Evolutionary conservation across 2,113 vertebrate genomes (phyloP).

Genomic region (Elgaria multicarinata): DNA sequence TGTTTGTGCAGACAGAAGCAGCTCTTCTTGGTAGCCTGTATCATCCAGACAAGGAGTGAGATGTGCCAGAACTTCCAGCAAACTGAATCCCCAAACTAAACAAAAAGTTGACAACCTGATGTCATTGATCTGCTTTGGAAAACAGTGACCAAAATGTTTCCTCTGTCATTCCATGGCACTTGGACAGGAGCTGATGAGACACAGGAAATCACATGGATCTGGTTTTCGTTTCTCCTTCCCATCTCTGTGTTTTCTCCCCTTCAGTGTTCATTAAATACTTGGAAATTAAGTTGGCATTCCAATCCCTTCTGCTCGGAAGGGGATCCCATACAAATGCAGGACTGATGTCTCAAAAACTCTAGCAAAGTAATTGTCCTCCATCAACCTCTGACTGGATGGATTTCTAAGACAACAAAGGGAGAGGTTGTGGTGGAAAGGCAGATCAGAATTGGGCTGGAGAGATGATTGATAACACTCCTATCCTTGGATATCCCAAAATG

Average conservation of each 20-base stretch:
- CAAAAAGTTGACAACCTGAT: no score
- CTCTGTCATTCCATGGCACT: background rate
- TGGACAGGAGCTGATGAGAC: background rate
- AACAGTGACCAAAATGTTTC: background rate
- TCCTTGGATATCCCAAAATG: background rate
- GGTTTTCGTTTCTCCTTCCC: background rate
- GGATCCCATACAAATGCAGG: constrained; percentile 64
- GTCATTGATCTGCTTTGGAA: background rate
- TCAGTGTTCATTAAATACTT: constrained; percentile 63
- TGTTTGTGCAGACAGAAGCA: background rate
- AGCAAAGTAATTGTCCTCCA: constrained; percentile 56
- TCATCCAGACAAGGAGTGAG: background rate
- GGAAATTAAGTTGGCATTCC: constrained; percentile 66
- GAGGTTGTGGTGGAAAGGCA: background rate
- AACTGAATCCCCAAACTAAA: background rate
- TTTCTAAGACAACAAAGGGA: constrained; percentile 50
- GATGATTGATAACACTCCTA: background rate
- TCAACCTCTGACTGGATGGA: constrained; percentile 47
- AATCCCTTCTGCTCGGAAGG: constrained; percentile 63
- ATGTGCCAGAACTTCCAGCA: background rate
- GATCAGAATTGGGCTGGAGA: background rate
- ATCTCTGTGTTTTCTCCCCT: background rate
- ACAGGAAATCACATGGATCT: background rate
- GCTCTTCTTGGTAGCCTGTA: background rate
- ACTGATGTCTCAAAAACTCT: constrained; percentile 54